Base-by-base conservation (phyloP, 2,888 invertebrate species). In the Ypsolopha scabrella region DNA sequence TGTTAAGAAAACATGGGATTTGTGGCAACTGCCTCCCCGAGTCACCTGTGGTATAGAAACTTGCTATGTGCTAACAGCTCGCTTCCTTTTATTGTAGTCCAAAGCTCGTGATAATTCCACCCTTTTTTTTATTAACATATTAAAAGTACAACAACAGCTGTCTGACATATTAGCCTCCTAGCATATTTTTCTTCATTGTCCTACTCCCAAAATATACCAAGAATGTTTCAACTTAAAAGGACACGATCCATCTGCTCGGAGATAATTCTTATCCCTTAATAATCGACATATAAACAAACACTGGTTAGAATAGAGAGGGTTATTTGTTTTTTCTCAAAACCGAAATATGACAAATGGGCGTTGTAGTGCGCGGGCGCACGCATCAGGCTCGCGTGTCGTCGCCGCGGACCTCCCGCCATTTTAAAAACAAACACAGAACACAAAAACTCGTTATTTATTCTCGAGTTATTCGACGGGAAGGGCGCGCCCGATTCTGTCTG, bases 391-490 rank as follows among this genome's bases (percentile, higher is more conserved):
- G 85, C 83, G 86, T 85, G 86, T 86, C 83, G 83, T 80, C 83
- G 78, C 24, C 78, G 71, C 75, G 70, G 85, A 85, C 85, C 85
- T 86, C 86, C 86, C 85, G 86, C 86, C 86, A 86, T 85, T 86
- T 85, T 82, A 78, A 83, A 86, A 86, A 86, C 86, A 86, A 85
- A 86, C 82, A 86, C 70, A 78, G 74, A 71, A 67, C 79, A 81
- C 74, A 83, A 82, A 83, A 83, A 82, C 82, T 79, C 70, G 79
- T 86, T 86, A 85, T 85, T 86, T 83, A 85, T 85, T 80, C 72
- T 78, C 70, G 68, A 78, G 78, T 80, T 80, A 76, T 80, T 72
- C 76, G 73, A 73, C 70, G 75, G 73, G 80, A 80, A 82, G 80
- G 81, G 79, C 81, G 82, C 76, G 80, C 72, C 81, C 70, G 70